Evolutionary conservation across 2,797 vertebrate species (phyloP).

Genomic region (Hemitrygon akajei): DNA sequence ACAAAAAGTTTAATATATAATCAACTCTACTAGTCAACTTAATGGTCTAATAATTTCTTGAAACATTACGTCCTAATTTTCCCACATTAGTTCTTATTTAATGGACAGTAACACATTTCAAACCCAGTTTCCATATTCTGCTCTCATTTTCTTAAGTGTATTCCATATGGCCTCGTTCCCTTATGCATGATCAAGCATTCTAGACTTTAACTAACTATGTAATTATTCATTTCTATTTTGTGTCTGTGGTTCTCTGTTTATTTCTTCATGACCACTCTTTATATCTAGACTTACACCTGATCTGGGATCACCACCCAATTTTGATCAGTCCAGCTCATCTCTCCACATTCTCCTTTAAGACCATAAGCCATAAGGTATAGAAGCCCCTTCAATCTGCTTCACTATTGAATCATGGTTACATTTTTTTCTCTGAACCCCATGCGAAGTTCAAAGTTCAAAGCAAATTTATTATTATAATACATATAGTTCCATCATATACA

Average conservation of each 20-base stretch:
- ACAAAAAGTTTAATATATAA: neutral
- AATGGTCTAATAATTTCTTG: neutral
- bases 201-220: neutral
- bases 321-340: neutral
- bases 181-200: neutral
- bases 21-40: neutral
- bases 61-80: neutral
- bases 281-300: neutral
- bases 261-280: neutral
- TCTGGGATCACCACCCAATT: neutral
- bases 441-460: too few species aligned
- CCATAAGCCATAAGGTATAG: too few species aligned
- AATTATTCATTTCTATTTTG: neutral
- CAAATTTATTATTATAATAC: too few species aligned
- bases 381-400: too few species aligned
- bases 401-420: too few species aligned
- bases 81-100: neutral
- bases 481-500: too few species aligned
- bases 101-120: neutral
- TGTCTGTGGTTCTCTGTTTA: neutral
- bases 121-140: neutral
- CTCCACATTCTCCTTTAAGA: neutral
- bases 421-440: too few species aligned
- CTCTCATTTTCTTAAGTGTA: slow-evolving; percentile 15
- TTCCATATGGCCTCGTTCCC: neutral